Percentiles rank a stretch among this genome's conserved stretches.
Conservation (phyloP, 1,140 invertebrate genomes). For the Tetraneura akinire region DNA sequence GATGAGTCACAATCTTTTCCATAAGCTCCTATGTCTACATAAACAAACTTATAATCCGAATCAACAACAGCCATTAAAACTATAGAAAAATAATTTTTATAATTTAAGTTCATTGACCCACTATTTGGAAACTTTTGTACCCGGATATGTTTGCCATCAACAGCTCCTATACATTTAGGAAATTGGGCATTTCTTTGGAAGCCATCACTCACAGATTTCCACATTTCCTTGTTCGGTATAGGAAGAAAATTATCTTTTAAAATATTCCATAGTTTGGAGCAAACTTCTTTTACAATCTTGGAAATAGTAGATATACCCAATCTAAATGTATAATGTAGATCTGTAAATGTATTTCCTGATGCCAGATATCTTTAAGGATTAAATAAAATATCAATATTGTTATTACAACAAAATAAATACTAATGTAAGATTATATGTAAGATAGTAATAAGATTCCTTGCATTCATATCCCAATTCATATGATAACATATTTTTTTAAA, state of each 20-base stretch:
- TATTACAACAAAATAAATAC: too few species aligned
- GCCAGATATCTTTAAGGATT: too few species aligned
- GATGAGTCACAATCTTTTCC: slow-evolving; percentile 52
- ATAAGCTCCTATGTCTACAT: slow-evolving; percentile 50
- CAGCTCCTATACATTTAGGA: slow-evolving; percentile 12
- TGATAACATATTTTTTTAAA: too few species aligned
- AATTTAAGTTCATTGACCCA: slow-evolving; percentile 54
- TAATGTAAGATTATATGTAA: too few species aligned
- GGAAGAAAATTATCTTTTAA: slow-evolving; percentile 41
- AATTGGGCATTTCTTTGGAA: slow-evolving; percentile 1
- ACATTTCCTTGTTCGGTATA: slow-evolving; percentile 51
- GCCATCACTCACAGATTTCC: slow-evolving; percentile 4
- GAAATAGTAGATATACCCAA: too few species aligned
- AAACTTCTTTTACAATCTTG: too few species aligned
- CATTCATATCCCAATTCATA: too few species aligned
- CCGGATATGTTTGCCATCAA: slow-evolving; percentile 51
- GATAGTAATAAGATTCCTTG: too few species aligned
- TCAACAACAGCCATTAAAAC: slow-evolving; percentile 44
- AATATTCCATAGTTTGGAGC: background rate
- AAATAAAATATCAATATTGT: too few species aligned
- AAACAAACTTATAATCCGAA: slow-evolving; percentile 48
- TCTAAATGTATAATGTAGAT: too few species aligned
- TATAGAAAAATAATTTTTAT: too few species aligned
- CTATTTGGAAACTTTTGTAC: slow-evolving; percentile 37
- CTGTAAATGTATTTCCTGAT: too few species aligned